Conservation (phyloP, 64 coral and sea anemone genomes). For the Stichodactyla mertensii region DNA sequence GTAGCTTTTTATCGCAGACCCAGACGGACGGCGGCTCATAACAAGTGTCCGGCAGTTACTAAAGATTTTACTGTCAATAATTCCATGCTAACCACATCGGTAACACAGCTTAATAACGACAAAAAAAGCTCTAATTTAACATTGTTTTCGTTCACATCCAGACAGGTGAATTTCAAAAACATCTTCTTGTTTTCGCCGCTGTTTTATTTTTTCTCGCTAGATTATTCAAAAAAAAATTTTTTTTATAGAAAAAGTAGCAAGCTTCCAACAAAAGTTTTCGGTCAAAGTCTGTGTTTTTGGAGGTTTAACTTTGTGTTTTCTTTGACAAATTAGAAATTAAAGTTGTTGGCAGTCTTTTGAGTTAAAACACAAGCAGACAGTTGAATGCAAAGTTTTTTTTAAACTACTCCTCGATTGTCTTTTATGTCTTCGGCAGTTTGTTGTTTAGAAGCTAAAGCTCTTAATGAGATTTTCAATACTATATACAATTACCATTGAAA, state of each 20-base stretch:
- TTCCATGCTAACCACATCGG: not conserved
- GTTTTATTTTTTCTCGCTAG: not conserved
- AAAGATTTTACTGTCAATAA: not conserved
- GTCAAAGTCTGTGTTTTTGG: not conserved
- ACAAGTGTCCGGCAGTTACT: not conserved
- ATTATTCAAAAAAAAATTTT: too few relatives aligned
- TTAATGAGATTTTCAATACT: conserved; percentile 26
- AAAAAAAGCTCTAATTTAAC: conserved; percentile 10
- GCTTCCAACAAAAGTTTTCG: too few relatives aligned
- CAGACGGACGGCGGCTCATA: not conserved
- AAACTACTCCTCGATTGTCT: not conserved
- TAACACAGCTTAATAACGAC: not conserved
- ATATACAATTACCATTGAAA: not conserved
- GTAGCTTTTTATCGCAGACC: not conserved
- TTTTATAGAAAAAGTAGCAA: too few relatives aligned
- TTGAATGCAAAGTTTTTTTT: not conserved
- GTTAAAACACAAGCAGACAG: not conserved
- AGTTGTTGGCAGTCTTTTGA: not conserved
- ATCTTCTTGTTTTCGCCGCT: not conserved
- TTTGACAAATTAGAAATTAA: not conserved
- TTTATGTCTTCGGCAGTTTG: conserved; percentile 1
- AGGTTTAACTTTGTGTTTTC: not conserved
- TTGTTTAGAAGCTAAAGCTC: conserved; percentile 7
- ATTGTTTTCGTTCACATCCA: not conserved
- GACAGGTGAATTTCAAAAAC: not conserved